Evolutionary conservation across 2,888 invertebrate genomes (phyloP).

Genomic region (Troglohyphantes excavatus): DNA sequence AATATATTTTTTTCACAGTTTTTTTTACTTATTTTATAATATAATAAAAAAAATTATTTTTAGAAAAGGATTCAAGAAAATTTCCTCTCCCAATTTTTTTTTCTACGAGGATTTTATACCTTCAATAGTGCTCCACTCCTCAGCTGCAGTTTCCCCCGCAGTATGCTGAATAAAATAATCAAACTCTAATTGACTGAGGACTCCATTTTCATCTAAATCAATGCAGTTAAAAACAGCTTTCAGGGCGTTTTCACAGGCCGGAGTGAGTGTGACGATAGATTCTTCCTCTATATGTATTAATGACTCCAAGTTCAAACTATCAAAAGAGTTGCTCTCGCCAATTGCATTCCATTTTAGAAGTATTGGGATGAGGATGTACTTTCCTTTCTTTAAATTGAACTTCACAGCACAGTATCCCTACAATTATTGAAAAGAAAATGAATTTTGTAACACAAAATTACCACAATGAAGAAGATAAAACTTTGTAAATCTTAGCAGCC

Average conservation of each 20-base stretch:
- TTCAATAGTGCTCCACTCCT: slow-evolving; percentile 71
- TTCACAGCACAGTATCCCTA: slow-evolving; percentile 59
- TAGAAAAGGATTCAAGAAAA: too few relatives aligned
- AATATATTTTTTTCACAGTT: too few relatives aligned
- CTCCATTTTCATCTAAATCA: slow-evolving; percentile 67
- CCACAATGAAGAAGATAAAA: too few relatives aligned
- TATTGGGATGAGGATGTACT: slow-evolving; percentile 63
- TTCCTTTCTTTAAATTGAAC: slow-evolving; percentile 63
- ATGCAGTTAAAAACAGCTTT: slow-evolving; percentile 52
- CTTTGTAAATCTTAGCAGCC: too few relatives aligned
- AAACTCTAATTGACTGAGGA: slow-evolving; percentile 60
- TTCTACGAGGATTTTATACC: slow-evolving; percentile 43
- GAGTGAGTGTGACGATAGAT: slow-evolving; percentile 20
- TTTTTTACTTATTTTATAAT: too few relatives aligned
- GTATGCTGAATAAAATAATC: slow-evolving; percentile 67
- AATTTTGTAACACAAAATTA: not conserved
- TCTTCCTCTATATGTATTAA: slow-evolving; percentile 49
- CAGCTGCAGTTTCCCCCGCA: slow-evolving; percentile 60
- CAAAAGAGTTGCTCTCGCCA: slow-evolving; percentile 25
- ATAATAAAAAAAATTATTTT: too few relatives aligned
- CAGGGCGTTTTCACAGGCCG: slow-evolving; percentile 34
- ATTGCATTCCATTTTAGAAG: slow-evolving; percentile 48
- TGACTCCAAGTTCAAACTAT: slow-evolving; percentile 35
- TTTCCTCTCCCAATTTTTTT: too few relatives aligned
- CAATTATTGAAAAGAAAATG: not conserved